Conservation (phyloP, 2,797 vertebrate genomes). For the Siniperca undulata region DNA sequence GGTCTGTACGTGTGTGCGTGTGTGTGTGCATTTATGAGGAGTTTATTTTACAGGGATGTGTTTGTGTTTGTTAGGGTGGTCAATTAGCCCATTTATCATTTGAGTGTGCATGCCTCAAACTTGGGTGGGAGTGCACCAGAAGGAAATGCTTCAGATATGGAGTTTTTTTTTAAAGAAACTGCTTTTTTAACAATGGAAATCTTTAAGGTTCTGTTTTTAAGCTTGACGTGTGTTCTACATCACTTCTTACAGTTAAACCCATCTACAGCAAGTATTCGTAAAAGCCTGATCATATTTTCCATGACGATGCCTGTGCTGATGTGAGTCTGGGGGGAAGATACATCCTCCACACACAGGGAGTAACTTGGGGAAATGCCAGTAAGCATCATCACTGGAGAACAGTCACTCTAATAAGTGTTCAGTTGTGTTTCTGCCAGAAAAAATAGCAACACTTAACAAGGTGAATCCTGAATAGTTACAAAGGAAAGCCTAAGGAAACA, state of each 20-base stretch:
- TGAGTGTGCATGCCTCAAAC: conserved; percentile 23
- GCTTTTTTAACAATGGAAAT: conserved; percentile 10
- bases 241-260: conserved; percentile 24
- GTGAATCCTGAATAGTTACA: conserved; percentile 11
- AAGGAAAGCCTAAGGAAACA: background rate
- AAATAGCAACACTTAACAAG: background rate
- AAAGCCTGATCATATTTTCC: conserved; percentile 67
- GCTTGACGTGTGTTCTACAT: background rate
- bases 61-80: conserved; percentile 61
- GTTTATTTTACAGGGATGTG: conserved; percentile 71
- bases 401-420: conserved; percentile 7
- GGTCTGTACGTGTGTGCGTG: conserved; percentile 40
- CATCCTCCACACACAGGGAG: conserved; percentile 42
- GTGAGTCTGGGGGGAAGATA: conserved; percentile 42
- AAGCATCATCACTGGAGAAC: conserved; percentile 30
- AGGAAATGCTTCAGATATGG: conserved; percentile 14
- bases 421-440: conserved; percentile 9
- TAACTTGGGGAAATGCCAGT: conserved; percentile 38
- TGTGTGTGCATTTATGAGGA: conserved; percentile 44
- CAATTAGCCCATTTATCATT: conserved; percentile 52
- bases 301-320: conserved; percentile 46
- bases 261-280: background rate
- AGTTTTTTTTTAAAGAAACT: conserved; percentile 4
- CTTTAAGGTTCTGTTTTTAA: background rate
- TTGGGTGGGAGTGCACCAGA: conserved; percentile 2